phyloP scores from a whole-genome alignment of 2,113 vertebrate genomes.

The Toxotes jaculatrix region DNA sequence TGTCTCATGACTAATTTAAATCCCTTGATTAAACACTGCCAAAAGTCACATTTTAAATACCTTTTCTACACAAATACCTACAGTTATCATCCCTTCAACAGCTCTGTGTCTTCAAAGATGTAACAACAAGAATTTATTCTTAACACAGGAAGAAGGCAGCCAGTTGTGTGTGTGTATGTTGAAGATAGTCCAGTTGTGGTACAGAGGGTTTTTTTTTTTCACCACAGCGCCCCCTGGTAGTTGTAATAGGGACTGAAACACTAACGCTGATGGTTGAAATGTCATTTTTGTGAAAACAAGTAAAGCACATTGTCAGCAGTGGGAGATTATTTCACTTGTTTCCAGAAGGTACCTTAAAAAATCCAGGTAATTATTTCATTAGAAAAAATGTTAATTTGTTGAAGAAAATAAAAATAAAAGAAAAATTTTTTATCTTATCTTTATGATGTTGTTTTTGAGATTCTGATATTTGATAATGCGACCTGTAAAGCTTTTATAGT shows the following conservation, averaged over 20 bases:
- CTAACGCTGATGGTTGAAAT: neutral
- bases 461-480: neutral
- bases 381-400: neutral
- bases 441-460: neutral
- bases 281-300: neutral
- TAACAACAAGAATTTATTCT: no score
- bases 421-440: no score
- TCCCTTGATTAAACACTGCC: no score
- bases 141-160: no score
- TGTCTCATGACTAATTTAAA: no score
- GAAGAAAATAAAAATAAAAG: neutral
- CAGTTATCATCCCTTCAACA: no score
- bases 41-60: no score
- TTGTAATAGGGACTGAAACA: neutral
- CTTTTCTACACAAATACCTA: no score
- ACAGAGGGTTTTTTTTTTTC: no score
- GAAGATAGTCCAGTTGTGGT: no score
- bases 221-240: neutral
- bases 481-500: neutral
- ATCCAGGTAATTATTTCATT: neutral
- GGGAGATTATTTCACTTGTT: neutral
- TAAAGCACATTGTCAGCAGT: neutral
- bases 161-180: no score
- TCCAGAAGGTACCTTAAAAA: neutral
- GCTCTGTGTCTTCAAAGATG: no score